Conservation (phyloP, 2,888 invertebrate species). For the Mallateleia sp. region DNA sequence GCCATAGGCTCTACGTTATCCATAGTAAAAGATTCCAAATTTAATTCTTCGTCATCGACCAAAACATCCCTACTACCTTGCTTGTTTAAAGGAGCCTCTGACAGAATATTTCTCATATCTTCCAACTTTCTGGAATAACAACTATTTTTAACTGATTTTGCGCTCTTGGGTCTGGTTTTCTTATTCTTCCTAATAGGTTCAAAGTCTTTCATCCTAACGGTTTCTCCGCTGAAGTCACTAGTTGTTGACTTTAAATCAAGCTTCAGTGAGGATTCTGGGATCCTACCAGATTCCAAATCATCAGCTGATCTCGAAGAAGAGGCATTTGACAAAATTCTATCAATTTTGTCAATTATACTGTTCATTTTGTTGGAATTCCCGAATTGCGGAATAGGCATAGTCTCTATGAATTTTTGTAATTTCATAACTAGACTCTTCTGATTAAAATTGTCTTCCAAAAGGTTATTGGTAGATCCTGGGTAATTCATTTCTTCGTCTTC, state of each 20-base stretch:
- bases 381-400: constrained; percentile 82
- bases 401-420: constrained; percentile 83
- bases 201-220: constrained; percentile 46
- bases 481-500: constrained; percentile 42
- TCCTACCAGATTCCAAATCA: constrained; percentile 80
- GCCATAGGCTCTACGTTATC: constrained; percentile 36
- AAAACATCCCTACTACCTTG: constrained; percentile 41
- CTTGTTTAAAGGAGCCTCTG: constrained; percentile 33
- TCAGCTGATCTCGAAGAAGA: constrained; percentile 80
- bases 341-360: constrained; percentile 87
- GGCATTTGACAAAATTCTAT: constrained; percentile 85
- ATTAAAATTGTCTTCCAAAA: constrained; percentile 70
- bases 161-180: constrained; percentile 66
- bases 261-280: constrained; percentile 29
- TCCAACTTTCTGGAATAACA: constrained; percentile 57
- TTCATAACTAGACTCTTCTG: constrained; percentile 80
- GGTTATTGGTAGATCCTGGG: constrained; percentile 60
- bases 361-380: constrained; percentile 84
- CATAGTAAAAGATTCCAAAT: constrained; percentile 39
- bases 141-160: constrained; percentile 60
- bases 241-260: constrained; percentile 48
- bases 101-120: constrained; percentile 52
- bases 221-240: constrained; percentile 65
- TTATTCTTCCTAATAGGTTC: constrained; percentile 16
- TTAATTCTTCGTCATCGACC: constrained; percentile 44